A percentile compares a stretch with the other conserved stretches of the same genome.
phyloP scores from a whole-genome alignment of 92 coral and sea anemone species.

The Hydrozoanthus gracilis region DNA sequence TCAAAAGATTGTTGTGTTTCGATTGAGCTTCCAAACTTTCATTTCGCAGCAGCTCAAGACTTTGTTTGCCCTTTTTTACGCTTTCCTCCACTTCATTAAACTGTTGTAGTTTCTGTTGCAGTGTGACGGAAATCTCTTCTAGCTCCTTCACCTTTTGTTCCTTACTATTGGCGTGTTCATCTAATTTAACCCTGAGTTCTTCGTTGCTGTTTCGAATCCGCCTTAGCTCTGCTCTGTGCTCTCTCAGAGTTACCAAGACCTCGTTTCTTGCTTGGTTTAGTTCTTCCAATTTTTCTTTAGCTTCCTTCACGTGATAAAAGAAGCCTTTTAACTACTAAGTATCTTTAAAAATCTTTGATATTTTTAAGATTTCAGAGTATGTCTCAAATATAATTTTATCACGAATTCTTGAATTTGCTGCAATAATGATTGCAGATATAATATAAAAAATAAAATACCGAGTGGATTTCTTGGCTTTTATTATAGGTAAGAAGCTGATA shows the following conservation, averaged over 20 bases:
- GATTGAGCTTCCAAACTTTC: background rate
- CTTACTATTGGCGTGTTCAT: conserved; percentile 41
- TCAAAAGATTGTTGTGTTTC: background rate
- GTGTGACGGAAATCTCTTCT: background rate
- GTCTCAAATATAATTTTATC: no score
- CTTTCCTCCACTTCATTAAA: conserved; percentile 15
- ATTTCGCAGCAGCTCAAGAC: conserved; percentile 31
- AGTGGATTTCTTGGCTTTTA: no score
- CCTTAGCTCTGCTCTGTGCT: conserved; percentile 75
- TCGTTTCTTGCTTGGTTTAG: conserved; percentile 74
- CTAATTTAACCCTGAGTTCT: conserved; percentile 56
- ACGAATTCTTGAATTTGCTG: no score
- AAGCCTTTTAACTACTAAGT: no score
- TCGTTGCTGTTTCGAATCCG: conserved; percentile 56
- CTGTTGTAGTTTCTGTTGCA: conserved; percentile 18
- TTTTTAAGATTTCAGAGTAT: no score
- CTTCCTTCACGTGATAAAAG: conserved; percentile 50
- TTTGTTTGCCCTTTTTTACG: conserved; percentile 24
- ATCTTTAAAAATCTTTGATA: no score
- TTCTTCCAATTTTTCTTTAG: conserved; percentile 65
- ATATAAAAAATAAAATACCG: no score
- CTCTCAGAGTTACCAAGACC: conserved; percentile 66
- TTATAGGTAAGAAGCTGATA: no score
- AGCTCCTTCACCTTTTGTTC: conserved; percentile 43
- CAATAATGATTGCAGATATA: no score